Conservation (phyloP, 1,140 invertebrate genomes). For the Doryteuthis pealeii region DNA sequence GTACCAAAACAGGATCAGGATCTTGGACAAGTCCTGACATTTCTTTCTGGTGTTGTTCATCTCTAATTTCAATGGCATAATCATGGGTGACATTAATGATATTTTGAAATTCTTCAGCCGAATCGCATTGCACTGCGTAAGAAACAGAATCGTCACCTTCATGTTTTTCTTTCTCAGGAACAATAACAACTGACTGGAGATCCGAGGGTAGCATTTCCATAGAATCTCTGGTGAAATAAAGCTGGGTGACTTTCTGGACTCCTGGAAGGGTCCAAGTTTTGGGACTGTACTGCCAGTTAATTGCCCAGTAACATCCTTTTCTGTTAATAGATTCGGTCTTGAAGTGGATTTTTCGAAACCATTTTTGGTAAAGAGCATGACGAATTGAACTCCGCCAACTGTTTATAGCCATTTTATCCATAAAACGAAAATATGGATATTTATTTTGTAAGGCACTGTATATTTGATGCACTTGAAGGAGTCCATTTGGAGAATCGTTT, state of each 20-base stretch:
- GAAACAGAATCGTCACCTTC: background rate
- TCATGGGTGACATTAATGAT: background rate
- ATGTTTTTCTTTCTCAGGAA: background rate
- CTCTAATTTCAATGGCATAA: background rate
- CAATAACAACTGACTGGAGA: background rate
- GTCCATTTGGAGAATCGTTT: constrained; percentile 46
- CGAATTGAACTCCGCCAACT: constrained; percentile 53
- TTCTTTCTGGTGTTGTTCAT: background rate
- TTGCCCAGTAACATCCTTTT: constrained; percentile 50
- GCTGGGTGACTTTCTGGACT: background rate
- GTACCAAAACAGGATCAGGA: background rate
- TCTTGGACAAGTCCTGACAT: background rate
- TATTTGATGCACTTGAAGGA: constrained; percentile 53
- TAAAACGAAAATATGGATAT: constrained; percentile 31
- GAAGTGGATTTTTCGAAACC: constrained; percentile 48
- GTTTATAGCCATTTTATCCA: constrained; percentile 43
- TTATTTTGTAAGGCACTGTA: constrained; percentile 47
- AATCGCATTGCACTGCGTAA: background rate
- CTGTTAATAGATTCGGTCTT: constrained; percentile 32
- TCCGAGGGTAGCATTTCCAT: background rate
- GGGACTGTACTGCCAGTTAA: constrained; percentile 34
- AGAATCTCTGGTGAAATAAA: background rate
- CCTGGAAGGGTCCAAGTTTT: constrained; percentile 38
- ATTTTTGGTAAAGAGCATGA: constrained; percentile 54
- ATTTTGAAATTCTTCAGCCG: background rate